A percentile compares a stretch with the other conserved stretches of the same genome.
Evolutionary conservation across 2,888 invertebrate genomes (phyloP).

Genomic region (Lydus trimaculatus): DNA sequence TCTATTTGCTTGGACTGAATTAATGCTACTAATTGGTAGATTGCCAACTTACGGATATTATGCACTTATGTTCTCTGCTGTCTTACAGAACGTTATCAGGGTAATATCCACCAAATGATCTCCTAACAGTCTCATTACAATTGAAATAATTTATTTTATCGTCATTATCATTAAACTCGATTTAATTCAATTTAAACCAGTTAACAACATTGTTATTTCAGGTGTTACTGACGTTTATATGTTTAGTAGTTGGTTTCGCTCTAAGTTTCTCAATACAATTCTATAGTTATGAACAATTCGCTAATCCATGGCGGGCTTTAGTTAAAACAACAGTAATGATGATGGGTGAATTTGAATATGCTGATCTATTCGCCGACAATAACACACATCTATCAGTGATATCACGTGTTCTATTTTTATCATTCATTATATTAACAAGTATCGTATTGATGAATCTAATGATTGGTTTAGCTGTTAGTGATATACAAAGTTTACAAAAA

Average conservation of each 20-base stretch:
- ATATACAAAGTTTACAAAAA: slow-evolving; percentile 58
- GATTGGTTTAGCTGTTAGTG: slow-evolving; percentile 65
- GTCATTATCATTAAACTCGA: background rate
- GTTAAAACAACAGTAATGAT: slow-evolving; percentile 67
- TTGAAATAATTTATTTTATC: background rate
- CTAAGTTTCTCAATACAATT: slow-evolving; percentile 65
- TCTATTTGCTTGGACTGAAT: slow-evolving; percentile 64
- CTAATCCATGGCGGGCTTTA: slow-evolving; percentile 57
- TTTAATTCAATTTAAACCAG: background rate
- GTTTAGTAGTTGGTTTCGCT: slow-evolving; percentile 65
- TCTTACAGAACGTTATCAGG: slow-evolving; percentile 64
- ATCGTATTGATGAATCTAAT: slow-evolving; percentile 67
- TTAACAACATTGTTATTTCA: slow-evolving; percentile 48
- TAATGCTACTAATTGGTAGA: slow-evolving; percentile 64
- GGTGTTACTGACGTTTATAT: slow-evolving; percentile 64
- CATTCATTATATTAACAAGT: slow-evolving; percentile 63
- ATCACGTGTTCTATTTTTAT: slow-evolving; percentile 61
- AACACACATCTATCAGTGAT: slow-evolving; percentile 42
- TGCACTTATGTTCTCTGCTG: slow-evolving; percentile 65
- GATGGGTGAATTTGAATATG: slow-evolving; percentile 66
- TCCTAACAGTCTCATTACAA: background rate
- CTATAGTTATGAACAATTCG: slow-evolving; percentile 58
- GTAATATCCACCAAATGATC: slow-evolving; percentile 45
- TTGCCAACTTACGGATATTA: slow-evolving; percentile 66
- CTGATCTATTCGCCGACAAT: slow-evolving; percentile 55